Base-by-base conservation (phyloP, 2,113 vertebrate genomes). In the Nettapus auritus region DNA sequence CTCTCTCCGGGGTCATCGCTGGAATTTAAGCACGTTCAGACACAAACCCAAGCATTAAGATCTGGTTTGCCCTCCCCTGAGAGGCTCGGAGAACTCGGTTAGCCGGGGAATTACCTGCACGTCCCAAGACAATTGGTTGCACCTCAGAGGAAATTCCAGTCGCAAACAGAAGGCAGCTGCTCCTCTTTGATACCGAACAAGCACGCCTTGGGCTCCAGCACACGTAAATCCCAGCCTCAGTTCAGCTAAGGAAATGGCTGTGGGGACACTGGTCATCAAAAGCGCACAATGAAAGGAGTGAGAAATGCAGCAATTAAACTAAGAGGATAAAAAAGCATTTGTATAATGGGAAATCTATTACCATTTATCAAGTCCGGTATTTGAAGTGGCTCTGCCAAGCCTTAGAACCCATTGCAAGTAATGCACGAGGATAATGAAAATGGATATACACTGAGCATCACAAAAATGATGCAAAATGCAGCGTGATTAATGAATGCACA, bases 291-390 rank as follows among this genome's bases (percentile, higher is more conserved):
- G 76, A 74, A 4, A 82, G 2, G 59, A 96, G 81, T 85, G 89
- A 82, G 86, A 94, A 95, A 93, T 40, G 68, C 78, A 95, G 82
- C 90, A 96, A 96, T 92, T 92, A 90, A 93, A 94, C 66, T 74
- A 94, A 96, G 82, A 91, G 55, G 86, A 94, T 96, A 96, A 95
- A 95, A 93, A 89, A 79, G 56, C 48, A 57, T 90, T 87, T 88
- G 69, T 88, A 44, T 82, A 94, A 94, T 91, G 75, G 83, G 74
- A 96, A 94, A 96, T 94, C 90, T 95, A 94, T 93, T 96, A 94
- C 67, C 76, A 78, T 95, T 96, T 95, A 91, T 94, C 93, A 83
- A 31, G 53, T 76, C 63, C 81, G 36, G 48, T 86, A 85, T 87
- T 95, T 91, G 80, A 93, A 91, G 73, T 26, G 40, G 69, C 52